Base-by-base conservation (phyloP, 2,888 invertebrate genomes). In the Rosalia funebris region DNA sequence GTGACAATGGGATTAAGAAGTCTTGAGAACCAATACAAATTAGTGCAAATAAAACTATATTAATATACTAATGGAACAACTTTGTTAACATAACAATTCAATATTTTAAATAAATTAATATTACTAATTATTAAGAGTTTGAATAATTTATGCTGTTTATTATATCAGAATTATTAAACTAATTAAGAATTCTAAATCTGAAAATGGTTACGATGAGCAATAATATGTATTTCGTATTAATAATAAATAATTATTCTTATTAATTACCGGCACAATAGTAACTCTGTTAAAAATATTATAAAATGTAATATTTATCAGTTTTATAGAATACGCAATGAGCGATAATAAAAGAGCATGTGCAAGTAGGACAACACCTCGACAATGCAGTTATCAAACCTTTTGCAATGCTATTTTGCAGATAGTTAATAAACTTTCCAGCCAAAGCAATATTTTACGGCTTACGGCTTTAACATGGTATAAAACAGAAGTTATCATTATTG, bases 351-450 rank as follows among this genome's bases (percentile, higher is more conserved):
- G 4, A n/a, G n/a, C n/a, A n/a, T n/a, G n/a, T 25, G 7, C 25
- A 25, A 45, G 53, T 53, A 53, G 53, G 53, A 16, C 53, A 53
- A 53, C 42, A 53, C 53, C 53, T 42, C 42, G 53, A 53, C 42
- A 53, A 53, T 32, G 25, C 9, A 53, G n/a, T 20, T 53, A 53
- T 53, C 53, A 41, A 34, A 16, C 12, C 16, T 9, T 20, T 19
- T 15, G 41, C 42, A 42, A 19, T 11, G 42, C 42, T 32, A 17
- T 42, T 42, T 32, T 42, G n/a, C 42, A 31, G 41, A 53, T 53
- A 53, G 42, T 32, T 42, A 42, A 42, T 16, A 2, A n/a, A 42
- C 41, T 42, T 53, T 50, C 41, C 17, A 42, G 17, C 14, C 32
- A 15, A 31, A 42, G 19, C 14, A 53, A 53, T 17, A 7, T 16